phyloP scores from a whole-genome alignment of 2,888 invertebrate species.

The Ophion ventricosus region DNA sequence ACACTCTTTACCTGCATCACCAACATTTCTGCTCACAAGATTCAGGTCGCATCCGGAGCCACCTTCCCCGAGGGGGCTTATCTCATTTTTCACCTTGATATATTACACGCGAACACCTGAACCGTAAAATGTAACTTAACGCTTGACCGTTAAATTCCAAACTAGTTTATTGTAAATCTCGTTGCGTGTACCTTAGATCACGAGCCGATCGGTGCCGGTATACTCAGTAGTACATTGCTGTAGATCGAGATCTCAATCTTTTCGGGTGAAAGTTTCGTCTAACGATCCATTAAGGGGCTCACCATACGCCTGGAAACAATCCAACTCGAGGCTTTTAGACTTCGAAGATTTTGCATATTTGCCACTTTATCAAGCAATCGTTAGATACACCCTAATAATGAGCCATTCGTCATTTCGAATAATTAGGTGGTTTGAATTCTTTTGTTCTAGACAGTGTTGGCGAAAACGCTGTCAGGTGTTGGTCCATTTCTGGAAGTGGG shows the following conservation, averaged over 20 bases:
- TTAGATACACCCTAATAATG: neutral
- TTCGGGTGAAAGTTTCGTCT: conserved; percentile 47
- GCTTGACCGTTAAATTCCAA: conserved; percentile 57
- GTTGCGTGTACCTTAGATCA: conserved; percentile 45
- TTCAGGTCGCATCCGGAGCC: conserved; percentile 59
- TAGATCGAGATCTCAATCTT: conserved; percentile 55
- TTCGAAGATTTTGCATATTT: neutral
- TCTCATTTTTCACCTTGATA: conserved; percentile 58
- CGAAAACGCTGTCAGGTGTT: neutral
- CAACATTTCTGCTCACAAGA: conserved; percentile 53
- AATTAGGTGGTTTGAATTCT: neutral
- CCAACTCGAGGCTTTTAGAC: neutral
- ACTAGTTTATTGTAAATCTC: conserved; percentile 50
- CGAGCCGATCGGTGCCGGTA: conserved; percentile 31
- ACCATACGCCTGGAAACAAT: neutral
- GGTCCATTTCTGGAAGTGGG: neutral
- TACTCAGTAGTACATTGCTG: conserved; percentile 42
- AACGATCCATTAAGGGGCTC: conserved; percentile 25
- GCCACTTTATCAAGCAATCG: neutral
- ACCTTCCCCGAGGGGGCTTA: conserved; percentile 51
- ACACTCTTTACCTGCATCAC: conserved; percentile 57
- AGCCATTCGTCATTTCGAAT: neutral
- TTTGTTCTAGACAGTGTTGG: neutral
- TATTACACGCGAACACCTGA: conserved; percentile 61
- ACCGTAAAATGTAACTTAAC: conserved; percentile 60